Base-by-base conservation (phyloP, 1,140 invertebrate genomes). In the Hyphantria cunea region DNA sequence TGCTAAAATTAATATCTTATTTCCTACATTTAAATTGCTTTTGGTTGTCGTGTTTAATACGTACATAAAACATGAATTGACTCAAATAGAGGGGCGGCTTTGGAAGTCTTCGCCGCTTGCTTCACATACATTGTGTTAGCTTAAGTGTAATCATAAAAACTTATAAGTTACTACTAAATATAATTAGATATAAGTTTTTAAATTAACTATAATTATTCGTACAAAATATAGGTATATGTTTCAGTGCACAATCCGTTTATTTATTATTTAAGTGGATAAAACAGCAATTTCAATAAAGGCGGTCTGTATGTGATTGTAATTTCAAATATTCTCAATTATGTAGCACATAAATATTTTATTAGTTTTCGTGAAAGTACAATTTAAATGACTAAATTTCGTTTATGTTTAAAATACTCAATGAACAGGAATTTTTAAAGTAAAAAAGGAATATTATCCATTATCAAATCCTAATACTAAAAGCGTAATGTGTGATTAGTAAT, bases 61-160 rank as follows among this genome's bases (percentile, higher is more conserved):
- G 70, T 75, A 75, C 64, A 50, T 80, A 84, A 82, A 80, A 65
- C 60, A 74, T 74, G 70, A 86, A 86, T 86, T 86, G 83, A 86
- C 83, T 80, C 73, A 74, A 72, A 78, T 72, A 67, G 58, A 65
- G 68, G 63, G 64, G 59, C 48, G 66, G 42, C 48, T 39, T 25
- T 25, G 17, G 17, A 25, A 25, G 52, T 55, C 41, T 47, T 48
- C 13, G 34, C 45, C 44, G 52, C 39, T 13, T 33, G 50, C 56
- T 61, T 47, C 63, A 50, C 34, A 55, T 66, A 74, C 33, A 67
- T 66, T 14, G 17, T 25, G 17, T 33, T 39, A 52, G 64, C 72
- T 73, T 78, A 71, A 64, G 32, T 67, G 52, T 78, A 76, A 70
- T 68, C 64, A 76, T 76, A 74, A 62, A 79, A 79, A 79, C 74